These are phyloP conservation scores for Zele albiditarsus DNA, from an alignment of 2,888 invertebrate genomes.

Conservation along the genomic window DNA sequence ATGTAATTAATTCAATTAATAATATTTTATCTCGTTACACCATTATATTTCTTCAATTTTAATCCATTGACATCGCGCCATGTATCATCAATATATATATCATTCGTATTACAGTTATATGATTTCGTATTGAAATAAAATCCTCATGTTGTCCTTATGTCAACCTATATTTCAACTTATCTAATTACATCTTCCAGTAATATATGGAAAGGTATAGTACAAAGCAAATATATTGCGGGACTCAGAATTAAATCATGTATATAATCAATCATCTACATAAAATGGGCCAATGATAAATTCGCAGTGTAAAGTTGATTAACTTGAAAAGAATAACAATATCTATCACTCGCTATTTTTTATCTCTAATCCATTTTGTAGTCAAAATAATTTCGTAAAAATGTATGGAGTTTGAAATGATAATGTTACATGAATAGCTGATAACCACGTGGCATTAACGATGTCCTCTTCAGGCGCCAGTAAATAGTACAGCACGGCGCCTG, in stretches of 20 bases:
- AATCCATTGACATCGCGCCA: not conserved
- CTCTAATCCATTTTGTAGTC: not conserved
- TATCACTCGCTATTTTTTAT: not conserved
- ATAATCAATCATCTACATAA: too few relatives aligned
- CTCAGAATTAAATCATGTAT: not conserved
- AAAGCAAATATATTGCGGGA: not conserved
- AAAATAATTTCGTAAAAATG: not conserved
- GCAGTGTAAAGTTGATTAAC: not conserved
- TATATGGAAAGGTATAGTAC: not conserved
- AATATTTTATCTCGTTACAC: not conserved
- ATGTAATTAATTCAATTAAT: not conserved
- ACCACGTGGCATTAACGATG: too few relatives aligned
- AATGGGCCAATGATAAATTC: not conserved
- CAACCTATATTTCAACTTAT: not conserved
- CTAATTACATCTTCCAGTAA: not conserved
- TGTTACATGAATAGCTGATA: not conserved
- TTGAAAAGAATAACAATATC: not conserved
- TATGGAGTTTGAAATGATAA: not conserved
- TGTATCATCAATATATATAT: slow-evolving; percentile 8
- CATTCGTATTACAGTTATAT: slow-evolving; percentile 6
- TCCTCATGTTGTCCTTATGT: slow-evolving; percentile 36
- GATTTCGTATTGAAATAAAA: slow-evolving; percentile 34
- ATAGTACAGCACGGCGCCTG: not conserved
- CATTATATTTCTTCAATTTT: slow-evolving; percentile 8
- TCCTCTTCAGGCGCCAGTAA: too few relatives aligned